Evolutionary conservation across 1,140 invertebrate species (phyloP).

Genomic region (Nasonia longicornis): DNA sequence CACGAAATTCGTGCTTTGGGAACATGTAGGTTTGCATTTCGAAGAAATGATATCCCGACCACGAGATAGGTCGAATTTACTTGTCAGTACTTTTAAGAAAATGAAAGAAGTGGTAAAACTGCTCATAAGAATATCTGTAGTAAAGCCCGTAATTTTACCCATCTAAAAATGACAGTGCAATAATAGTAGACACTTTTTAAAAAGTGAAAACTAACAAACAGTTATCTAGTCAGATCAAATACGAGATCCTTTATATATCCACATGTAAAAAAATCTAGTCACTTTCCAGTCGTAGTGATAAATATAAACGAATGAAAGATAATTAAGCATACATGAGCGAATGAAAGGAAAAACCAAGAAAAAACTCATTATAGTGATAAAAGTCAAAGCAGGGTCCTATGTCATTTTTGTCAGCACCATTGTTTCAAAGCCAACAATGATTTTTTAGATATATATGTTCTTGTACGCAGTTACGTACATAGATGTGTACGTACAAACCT

Average conservation of each 20-base stretch:
- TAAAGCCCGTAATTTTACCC: neutral
- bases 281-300: neutral
- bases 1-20: too few relatives aligned
- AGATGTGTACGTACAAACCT: neutral
- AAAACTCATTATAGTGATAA: slow-evolving; percentile 46
- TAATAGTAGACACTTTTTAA: neutral
- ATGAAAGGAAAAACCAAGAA: slow-evolving; percentile 26
- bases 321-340: neutral
- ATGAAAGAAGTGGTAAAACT: too few relatives aligned
- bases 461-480: neutral
- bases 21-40: too few relatives aligned
- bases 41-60: too few relatives aligned
- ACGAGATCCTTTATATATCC: neutral
- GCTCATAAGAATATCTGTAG: too few relatives aligned
- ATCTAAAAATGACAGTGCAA: slow-evolving; percentile 1
- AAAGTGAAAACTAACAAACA: neutral
- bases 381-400: slow-evolving; percentile 49
- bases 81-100: too few relatives aligned
- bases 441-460: neutral
- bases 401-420: slow-evolving; percentile 37
- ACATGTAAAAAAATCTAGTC: slow-evolving; percentile 13
- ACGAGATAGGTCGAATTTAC: too few relatives aligned
- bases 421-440: neutral
- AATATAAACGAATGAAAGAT: slow-evolving; percentile 18
- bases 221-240: neutral